phyloP scores from a whole-genome alignment of 2,888 invertebrate genomes.

The Ectobius pallidus region DNA sequence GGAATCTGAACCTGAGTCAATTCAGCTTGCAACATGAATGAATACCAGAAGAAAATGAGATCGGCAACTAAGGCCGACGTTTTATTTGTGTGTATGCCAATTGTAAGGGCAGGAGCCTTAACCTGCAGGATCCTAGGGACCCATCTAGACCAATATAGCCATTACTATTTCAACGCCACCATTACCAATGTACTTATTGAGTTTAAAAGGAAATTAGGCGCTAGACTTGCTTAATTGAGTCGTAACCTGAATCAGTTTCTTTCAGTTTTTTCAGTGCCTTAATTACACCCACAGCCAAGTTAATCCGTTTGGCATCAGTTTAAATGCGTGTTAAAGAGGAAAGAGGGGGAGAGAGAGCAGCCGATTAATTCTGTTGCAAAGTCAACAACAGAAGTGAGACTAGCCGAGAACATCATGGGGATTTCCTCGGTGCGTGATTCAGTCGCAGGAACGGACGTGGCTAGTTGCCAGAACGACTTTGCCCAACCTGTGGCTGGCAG shows the following conservation, averaged over 20 bases:
- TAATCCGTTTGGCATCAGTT: background rate
- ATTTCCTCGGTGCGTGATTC: slow-evolving; percentile 1
- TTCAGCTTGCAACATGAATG: too few relatives aligned
- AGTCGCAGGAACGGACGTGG: background rate
- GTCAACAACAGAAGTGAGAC: slow-evolving; percentile 5
- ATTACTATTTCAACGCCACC: too few relatives aligned
- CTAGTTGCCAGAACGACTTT: background rate
- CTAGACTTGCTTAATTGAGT: background rate
- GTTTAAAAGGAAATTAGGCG: too few relatives aligned
- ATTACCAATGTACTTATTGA: too few relatives aligned
- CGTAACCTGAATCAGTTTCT: background rate
- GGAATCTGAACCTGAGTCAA: too few relatives aligned
- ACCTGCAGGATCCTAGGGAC: too few relatives aligned
- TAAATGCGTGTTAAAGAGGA: background rate
- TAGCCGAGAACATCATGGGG: slow-evolving; percentile 2
- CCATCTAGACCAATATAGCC: too few relatives aligned
- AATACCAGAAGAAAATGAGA: too few relatives aligned
- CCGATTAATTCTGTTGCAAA: background rate
- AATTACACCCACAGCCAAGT: background rate
- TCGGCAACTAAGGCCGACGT: too few relatives aligned
- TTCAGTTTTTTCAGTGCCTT: background rate
- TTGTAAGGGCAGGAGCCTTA: too few relatives aligned
- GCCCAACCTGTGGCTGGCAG: background rate
- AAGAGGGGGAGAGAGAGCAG: background rate
- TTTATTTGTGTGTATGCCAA: too few relatives aligned